A percentile compares a stretch with the other conserved stretches of the same genome.
These are phyloP conservation scores for Eurytoma californica DNA, from an alignment of 2,888 invertebrate species.

Conservation along the genomic window DNA sequence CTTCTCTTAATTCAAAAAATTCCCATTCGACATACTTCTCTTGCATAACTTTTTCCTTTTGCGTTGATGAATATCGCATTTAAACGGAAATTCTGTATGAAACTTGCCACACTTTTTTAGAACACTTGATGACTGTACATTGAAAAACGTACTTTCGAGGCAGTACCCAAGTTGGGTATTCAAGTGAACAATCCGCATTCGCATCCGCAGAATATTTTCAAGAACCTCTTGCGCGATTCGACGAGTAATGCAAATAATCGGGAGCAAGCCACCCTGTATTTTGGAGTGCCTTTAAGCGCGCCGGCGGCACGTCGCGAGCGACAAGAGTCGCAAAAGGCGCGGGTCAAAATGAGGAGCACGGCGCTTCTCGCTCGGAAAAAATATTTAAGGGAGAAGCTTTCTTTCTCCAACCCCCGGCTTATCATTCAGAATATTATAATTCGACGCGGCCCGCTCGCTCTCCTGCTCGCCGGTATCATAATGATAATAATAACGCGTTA, in stretches of 20 bases:
- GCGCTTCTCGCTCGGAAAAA: conserved; percentile 2
- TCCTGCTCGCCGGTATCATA: conserved; percentile 60
- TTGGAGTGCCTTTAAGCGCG: neutral
- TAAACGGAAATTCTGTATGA: too few relatives aligned
- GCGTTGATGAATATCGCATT: too few relatives aligned
- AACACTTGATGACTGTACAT: too few relatives aligned
- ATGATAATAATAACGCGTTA: conserved; percentile 74
- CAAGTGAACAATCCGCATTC: conserved; percentile 5
- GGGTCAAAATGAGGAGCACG: neutral
- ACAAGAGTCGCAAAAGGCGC: conserved; percentile 9
- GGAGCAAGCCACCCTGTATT: conserved; percentile 17
- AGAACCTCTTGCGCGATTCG: neutral
- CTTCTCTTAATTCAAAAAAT: too few relatives aligned
- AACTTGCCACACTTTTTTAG: too few relatives aligned
- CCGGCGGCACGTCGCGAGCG: neutral
- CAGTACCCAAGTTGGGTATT: neutral
- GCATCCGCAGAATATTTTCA: neutral
- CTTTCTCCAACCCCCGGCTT: conserved; percentile 21
- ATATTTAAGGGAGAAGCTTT: conserved; percentile 24
- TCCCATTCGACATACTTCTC: too few relatives aligned
- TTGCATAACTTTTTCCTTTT: too few relatives aligned
- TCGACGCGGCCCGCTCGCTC: conserved; percentile 38
- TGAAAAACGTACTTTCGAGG: too few relatives aligned
- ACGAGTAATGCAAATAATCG: conserved; percentile 31
- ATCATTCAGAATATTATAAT: conserved; percentile 57